phyloP scores from a whole-genome alignment of 2,888 invertebrate species.

The Eubasilissa splendida region DNA sequence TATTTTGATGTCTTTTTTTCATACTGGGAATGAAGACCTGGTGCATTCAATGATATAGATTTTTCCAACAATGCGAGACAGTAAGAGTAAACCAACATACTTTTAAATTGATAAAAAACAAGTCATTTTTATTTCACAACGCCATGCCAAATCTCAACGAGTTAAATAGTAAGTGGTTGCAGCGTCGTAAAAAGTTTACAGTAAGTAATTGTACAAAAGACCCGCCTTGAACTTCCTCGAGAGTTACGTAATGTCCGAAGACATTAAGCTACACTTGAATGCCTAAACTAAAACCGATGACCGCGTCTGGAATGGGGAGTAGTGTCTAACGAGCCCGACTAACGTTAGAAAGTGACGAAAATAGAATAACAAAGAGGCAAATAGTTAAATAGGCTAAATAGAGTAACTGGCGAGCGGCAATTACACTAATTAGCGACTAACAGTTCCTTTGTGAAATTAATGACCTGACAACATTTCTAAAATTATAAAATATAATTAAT shows the following conservation, averaged over 20 bases:
- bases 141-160: background rate
- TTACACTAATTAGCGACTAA: conserved; percentile 27
- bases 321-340: conserved; percentile 18
- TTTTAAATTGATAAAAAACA: too few relatives aligned
- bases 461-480: conserved; percentile 19
- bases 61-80: too few relatives aligned
- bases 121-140: too few relatives aligned
- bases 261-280: conserved; percentile 8
- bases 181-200: background rate
- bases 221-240: background rate
- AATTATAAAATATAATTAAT: background rate
- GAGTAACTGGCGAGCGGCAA: background rate
- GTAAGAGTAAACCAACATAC: too few relatives aligned
- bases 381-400: background rate
- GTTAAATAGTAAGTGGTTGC: too few relatives aligned
- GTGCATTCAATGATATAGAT: too few relatives aligned
- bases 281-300: conserved; percentile 21
- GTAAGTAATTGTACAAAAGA: conserved; percentile 9
- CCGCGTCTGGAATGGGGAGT: conserved; percentile 4
- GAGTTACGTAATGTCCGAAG: conserved; percentile 16
- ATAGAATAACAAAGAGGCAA: too few relatives aligned
- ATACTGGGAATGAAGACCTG: too few relatives aligned
- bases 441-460: conserved; percentile 24
- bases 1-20: too few relatives aligned
- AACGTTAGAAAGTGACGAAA: conserved; percentile 1